phyloP scores from a whole-genome alignment of 2,113 vertebrate genomes.

The Neopipo cinnamomea region DNA sequence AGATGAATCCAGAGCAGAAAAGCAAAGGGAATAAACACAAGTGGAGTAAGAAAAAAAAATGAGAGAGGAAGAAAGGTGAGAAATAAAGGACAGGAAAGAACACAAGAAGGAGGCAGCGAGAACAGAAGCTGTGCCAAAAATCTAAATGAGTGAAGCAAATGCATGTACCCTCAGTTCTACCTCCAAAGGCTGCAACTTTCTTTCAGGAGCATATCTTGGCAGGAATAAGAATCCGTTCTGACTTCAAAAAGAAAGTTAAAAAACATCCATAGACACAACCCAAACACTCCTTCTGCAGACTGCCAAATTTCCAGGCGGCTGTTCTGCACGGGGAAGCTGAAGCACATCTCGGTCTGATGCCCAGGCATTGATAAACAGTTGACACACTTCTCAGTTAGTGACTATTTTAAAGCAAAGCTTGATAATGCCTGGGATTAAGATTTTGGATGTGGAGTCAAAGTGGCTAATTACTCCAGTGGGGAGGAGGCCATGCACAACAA shows the following conservation, averaged over 20 bases:
- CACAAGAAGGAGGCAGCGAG: background rate
- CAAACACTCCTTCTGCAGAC: background rate
- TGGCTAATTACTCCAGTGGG: background rate
- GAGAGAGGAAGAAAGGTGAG: background rate
- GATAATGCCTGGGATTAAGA: background rate
- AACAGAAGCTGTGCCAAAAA: background rate
- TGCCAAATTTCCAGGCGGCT: background rate
- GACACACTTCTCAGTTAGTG: background rate
- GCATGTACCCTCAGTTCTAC: background rate
- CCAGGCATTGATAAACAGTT: background rate
- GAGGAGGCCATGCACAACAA: background rate
- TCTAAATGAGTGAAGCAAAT: background rate
- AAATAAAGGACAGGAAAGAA: background rate
- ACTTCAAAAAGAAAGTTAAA: conserved; percentile 6
- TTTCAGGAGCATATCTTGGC: background rate
- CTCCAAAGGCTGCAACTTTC: background rate
- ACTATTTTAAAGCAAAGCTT: background rate
- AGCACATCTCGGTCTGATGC: background rate
- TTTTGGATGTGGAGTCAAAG: background rate
- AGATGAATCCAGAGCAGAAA: background rate
- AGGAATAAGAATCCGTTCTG: background rate
- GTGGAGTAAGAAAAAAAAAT: background rate
- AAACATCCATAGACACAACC: background rate
- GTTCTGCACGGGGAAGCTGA: background rate
- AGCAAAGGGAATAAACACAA: background rate